These are phyloP conservation scores for Harpagifer antarcticus DNA, from an alignment of 2,797 vertebrate species.

Conservation along the genomic window DNA sequence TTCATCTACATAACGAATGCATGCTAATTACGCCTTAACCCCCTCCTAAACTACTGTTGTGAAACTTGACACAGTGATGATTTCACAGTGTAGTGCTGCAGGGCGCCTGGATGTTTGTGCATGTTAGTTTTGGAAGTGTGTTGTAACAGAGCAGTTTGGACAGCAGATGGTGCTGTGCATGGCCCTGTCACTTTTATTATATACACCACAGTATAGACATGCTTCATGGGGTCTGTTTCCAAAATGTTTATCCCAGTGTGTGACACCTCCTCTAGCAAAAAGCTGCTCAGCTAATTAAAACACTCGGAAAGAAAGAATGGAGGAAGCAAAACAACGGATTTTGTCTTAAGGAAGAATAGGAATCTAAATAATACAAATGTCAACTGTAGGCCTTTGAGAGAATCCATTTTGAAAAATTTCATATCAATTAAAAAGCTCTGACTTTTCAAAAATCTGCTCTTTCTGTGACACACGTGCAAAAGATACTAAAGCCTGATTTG, in stretches of 20 bases:
- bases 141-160: conserved; percentile 59
- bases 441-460: not conserved
- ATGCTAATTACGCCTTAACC: conserved; percentile 65
- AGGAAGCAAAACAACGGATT: not conserved
- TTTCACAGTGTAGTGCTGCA: conserved; percentile 50
- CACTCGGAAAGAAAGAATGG: not conserved
- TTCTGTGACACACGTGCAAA: not conserved
- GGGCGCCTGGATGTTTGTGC: conserved; percentile 39
- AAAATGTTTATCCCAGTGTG: conserved; percentile 1
- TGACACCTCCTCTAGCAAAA: not conserved
- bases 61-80: conserved; percentile 63
- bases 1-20: conserved; percentile 59
- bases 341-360: not conserved
- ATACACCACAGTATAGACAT: not conserved
- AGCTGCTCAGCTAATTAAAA: not conserved
- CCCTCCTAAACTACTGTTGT: conserved; percentile 37
- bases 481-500: not conserved
- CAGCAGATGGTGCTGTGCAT: conserved; percentile 84
- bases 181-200: conserved; percentile 8
- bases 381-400: not conserved
- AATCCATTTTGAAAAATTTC: not conserved
- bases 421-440: not conserved
- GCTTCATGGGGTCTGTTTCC: not conserved
- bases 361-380: not conserved
- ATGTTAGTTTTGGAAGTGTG: conserved; percentile 33